Percentiles rank a stretch among this genome's conserved stretches.
phyloP scores from a whole-genome alignment of 1,140 invertebrate genomes.

The Aphelenchoides avenae region DNA sequence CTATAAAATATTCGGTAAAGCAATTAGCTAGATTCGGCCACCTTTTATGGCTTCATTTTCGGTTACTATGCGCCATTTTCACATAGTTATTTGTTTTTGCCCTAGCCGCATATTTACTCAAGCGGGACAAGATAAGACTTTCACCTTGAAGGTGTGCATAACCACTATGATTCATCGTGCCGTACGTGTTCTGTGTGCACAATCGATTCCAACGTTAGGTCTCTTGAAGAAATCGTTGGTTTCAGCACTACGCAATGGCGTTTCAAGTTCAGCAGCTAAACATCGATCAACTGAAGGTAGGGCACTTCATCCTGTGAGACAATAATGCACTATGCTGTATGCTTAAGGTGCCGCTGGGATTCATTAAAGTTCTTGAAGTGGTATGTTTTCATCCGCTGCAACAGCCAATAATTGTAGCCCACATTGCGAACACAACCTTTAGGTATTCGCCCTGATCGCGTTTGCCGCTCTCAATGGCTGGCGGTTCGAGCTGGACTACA shows the following conservation, averaged over 20 bases:
- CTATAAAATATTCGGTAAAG: too few relatives aligned
- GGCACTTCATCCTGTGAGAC: too few relatives aligned
- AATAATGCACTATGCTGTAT: too few relatives aligned
- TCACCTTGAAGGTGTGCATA: too few relatives aligned
- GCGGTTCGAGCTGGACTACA: slow-evolving; percentile 27
- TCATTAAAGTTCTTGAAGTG: slow-evolving; percentile 39
- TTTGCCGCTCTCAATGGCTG: slow-evolving; percentile 31
- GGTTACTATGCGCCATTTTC: too few relatives aligned
- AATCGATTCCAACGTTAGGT: neutral
- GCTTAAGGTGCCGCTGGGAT: slow-evolving; percentile 48
- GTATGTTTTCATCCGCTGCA: slow-evolving; percentile 24
- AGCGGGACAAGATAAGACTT: too few relatives aligned
- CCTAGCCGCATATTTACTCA: too few relatives aligned
- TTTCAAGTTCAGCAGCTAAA: slow-evolving; percentile 4
- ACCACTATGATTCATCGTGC: neutral
- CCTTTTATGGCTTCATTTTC: too few relatives aligned
- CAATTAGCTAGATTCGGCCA: too few relatives aligned
- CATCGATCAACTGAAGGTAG: slow-evolving; percentile 47
- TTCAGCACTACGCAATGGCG: neutral
- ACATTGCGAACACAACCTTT: slow-evolving; percentile 21
- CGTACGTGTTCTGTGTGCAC: slow-evolving; percentile 1
- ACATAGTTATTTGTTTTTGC: too few relatives aligned
- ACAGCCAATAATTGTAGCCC: neutral
- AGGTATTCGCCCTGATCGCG: slow-evolving; percentile 41
- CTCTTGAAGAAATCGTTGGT: neutral